phyloP scores from a whole-genome alignment of 2,113 vertebrate genomes.

The Boulengeromyrus knoepffleri region DNA sequence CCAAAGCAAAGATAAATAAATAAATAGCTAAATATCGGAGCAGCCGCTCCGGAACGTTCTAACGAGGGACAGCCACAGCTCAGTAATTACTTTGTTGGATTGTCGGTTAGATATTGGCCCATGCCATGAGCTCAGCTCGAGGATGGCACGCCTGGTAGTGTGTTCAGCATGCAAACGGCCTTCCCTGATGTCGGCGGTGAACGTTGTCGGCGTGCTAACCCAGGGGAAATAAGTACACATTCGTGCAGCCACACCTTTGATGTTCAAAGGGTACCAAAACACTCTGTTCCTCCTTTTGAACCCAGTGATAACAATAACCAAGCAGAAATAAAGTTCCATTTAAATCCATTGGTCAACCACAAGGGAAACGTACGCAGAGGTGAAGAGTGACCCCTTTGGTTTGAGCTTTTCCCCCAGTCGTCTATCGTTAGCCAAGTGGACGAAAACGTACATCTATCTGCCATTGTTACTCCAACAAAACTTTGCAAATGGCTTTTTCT shows the following conservation, averaged over 20 bases:
- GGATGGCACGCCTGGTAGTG: no score
- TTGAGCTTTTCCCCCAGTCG: background rate
- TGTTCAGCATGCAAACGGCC: background rate
- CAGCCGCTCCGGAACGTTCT: background rate
- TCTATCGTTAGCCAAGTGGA: background rate
- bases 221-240: background rate
- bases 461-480: background rate
- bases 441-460: background rate
- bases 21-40: background rate
- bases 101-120: background rate
- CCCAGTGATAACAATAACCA: background rate
- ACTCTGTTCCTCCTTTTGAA: background rate
- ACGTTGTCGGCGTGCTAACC: background rate
- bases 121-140: background rate
- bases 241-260: background rate
- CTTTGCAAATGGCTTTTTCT: background rate
- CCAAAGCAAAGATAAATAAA: conserved; percentile 49
- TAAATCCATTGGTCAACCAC: background rate
- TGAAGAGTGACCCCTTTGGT: background rate
- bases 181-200: background rate
- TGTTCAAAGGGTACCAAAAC: background rate
- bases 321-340: background rate
- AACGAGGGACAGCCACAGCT: background rate
- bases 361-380: background rate
- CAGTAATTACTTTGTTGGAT: background rate